Conservation (phyloP, 2,113 vertebrate species). For the Danionella cerebrum region DNA sequence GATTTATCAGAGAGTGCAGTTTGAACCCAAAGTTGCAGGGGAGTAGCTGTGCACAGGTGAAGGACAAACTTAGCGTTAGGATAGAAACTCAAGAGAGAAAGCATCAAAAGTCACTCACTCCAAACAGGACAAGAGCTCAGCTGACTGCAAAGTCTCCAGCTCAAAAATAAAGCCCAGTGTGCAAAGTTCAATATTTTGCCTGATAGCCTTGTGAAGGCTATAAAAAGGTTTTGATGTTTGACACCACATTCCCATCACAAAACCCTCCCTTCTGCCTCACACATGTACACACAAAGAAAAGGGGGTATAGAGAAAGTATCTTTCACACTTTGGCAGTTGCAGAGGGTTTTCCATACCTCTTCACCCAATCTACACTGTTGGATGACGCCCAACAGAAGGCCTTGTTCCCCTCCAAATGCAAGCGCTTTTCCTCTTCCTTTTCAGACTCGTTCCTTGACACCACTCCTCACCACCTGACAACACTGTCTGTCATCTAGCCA, state of each 20-base stretch:
- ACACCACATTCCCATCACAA: constrained; percentile 65
- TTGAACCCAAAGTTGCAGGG: no score
- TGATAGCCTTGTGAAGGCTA: constrained; percentile 73
- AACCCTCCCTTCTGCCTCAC: constrained; percentile 36
- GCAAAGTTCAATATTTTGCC: constrained; percentile 82
- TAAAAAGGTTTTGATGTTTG: constrained; percentile 83
- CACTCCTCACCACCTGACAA: constrained; percentile 65
- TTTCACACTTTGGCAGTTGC: constrained; percentile 55
- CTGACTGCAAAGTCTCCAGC: constrained; percentile 52
- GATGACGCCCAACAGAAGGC: constrained; percentile 76
- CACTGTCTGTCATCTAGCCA: constrained; percentile 66
- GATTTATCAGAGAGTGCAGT: no score
- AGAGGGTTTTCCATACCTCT: constrained; percentile 61
- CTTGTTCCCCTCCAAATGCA: constrained; percentile 49
- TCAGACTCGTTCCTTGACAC: constrained; percentile 67
- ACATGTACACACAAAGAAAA: constrained; percentile 23
- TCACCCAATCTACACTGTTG: constrained; percentile 67
- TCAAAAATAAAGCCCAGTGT: constrained; percentile 53
- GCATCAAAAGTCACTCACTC: constrained; percentile 69
- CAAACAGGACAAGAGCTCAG: constrained; percentile 49
- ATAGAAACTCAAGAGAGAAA: no score
- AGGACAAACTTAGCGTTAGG: no score
- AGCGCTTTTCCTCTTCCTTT: constrained; percentile 67
- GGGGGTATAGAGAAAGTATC: neutral
- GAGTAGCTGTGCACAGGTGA: no score